Percentiles rank a stretch among this genome's conserved stretches.
These are phyloP conservation scores for Himalopsyche anomala DNA, from an alignment of 2,888 invertebrate species.

Conservation along the genomic window DNA sequence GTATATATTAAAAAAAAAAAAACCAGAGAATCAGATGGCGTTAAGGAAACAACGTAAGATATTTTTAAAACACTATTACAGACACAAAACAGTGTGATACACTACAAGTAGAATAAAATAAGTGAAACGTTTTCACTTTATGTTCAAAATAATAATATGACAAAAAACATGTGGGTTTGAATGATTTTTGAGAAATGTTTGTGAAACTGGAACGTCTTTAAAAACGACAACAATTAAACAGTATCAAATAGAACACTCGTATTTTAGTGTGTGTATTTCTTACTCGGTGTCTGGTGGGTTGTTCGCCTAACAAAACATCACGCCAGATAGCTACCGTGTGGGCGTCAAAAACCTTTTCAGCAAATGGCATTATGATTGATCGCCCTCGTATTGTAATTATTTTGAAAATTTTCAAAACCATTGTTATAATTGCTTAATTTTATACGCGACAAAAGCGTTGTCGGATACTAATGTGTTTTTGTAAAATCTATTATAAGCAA, in stretches of 20 bases:
- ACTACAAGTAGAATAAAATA: not conserved
- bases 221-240: not conserved
- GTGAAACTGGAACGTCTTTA: not conserved
- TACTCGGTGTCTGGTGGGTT: not conserved
- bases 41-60: too few relatives aligned
- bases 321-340: not conserved
- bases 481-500: too few relatives aligned
- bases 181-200: not conserved
- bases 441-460: not conserved
- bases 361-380: constrained; percentile 37
- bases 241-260: not conserved
- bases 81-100: too few relatives aligned
- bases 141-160: not conserved
- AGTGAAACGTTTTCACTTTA: not conserved
- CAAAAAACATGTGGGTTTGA: not conserved
- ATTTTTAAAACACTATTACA: too few relatives aligned
- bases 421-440: constrained; percentile 22
- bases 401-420: constrained; percentile 12
- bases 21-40: too few relatives aligned
- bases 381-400: constrained; percentile 20
- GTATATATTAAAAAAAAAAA: too few relatives aligned
- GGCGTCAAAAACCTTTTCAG: constrained; percentile 37
- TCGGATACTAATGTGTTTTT: too few relatives aligned
- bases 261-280: not conserved
- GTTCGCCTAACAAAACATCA: not conserved